These are phyloP conservation scores for Mycalesis mineus DNA, from an alignment of 2,888 invertebrate genomes.

Conservation along the genomic window DNA sequence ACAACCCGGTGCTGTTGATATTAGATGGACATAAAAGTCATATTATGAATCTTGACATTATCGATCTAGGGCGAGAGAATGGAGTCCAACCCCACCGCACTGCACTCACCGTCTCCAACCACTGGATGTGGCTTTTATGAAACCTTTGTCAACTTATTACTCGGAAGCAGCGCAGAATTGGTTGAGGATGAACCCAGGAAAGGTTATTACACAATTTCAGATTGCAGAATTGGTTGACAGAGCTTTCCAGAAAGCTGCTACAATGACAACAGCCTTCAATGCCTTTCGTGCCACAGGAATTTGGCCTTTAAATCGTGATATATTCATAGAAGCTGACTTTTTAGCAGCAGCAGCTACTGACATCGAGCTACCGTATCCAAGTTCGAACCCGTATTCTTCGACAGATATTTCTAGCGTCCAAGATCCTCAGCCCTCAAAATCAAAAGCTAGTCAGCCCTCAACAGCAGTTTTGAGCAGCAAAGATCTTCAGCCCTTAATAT, in stretches of 20 bases:
- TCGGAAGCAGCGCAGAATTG: slow-evolving; percentile 36
- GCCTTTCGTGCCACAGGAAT: slow-evolving; percentile 30
- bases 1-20: slow-evolving; percentile 9
- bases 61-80: slow-evolving; percentile 18
- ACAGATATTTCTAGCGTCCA: too few relatives aligned
- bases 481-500: too few relatives aligned
- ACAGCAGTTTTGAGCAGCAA: too few relatives aligned
- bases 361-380: too few relatives aligned
- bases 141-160: slow-evolving; percentile 27
- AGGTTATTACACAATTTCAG: slow-evolving; percentile 37
- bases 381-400: too few relatives aligned
- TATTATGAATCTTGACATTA: slow-evolving; percentile 15
- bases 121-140: slow-evolving; percentile 3
- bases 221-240: slow-evolving; percentile 34
- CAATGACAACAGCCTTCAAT: slow-evolving; percentile 26
- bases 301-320: slow-evolving; percentile 23
- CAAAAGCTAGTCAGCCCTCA: too few relatives aligned
- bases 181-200: slow-evolving; percentile 36
- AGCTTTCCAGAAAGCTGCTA: slow-evolving; percentile 37
- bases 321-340: too few relatives aligned
- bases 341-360: too few relatives aligned
- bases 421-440: too few relatives aligned
- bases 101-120: slow-evolving; percentile 15
- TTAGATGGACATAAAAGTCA: slow-evolving; percentile 20
- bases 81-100: slow-evolving; percentile 13